Evolutionary conservation across 2,888 invertebrate species (phyloP).

Genomic region (Bombyx huttoni): DNA sequence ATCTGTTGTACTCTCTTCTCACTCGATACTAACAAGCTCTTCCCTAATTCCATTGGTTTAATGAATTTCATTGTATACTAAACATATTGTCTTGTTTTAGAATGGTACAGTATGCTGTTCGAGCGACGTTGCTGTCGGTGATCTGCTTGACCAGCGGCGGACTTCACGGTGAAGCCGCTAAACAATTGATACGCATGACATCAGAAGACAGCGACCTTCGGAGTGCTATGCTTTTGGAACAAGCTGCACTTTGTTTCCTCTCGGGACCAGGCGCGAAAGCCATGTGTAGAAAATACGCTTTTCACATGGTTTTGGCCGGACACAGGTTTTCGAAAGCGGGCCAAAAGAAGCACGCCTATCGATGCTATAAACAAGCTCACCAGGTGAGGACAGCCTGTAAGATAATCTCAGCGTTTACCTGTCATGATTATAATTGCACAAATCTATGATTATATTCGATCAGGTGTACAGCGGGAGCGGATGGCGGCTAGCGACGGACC

Average conservation of each 20-base stretch:
- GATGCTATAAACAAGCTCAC: constrained; percentile 93
- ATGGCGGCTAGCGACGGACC: constrained; percentile 95
- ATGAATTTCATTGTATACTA: background rate
- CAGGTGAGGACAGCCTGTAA: constrained; percentile 68
- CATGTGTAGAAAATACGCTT: constrained; percentile 93
- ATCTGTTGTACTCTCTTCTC: too few species aligned
- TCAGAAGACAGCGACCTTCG: constrained; percentile 97
- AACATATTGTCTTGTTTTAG: constrained; percentile 46
- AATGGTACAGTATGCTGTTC: constrained; percentile 91
- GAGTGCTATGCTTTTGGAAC: constrained; percentile 93
- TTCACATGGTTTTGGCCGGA: constrained; percentile 96
- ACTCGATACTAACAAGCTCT: too few species aligned
- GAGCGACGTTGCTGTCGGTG: constrained; percentile 90
- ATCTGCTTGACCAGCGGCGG: constrained; percentile 87
- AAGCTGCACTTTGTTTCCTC: constrained; percentile 94
- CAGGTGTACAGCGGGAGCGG: constrained; percentile 82
- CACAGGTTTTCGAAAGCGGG: constrained; percentile 95
- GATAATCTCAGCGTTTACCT: too few species aligned
- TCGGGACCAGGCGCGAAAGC: constrained; percentile 71
- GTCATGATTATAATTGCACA: too few species aligned
- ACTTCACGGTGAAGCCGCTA: constrained; percentile 92
- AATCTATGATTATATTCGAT: too few species aligned
- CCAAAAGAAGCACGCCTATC: constrained; percentile 91
- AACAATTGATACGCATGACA: constrained; percentile 94
- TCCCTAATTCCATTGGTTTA: background rate